Base-by-base conservation (phyloP, 2,113 vertebrate species). In the Tupaia tana region DNA sequence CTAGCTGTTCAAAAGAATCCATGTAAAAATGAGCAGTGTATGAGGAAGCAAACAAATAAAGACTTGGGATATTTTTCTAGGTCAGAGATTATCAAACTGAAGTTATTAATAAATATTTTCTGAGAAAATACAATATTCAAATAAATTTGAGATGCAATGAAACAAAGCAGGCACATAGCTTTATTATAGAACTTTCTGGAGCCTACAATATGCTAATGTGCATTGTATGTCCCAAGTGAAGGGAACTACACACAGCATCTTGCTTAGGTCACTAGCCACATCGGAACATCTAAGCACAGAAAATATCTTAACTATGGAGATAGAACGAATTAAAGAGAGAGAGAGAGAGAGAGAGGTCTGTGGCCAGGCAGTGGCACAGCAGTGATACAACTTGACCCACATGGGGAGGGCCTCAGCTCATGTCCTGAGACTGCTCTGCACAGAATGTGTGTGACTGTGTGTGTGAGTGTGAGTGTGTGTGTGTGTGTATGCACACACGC, bases 71-170 rank as follows among this genome's bases (percentile, higher is more conserved):
- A 64, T 71, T 93, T 91, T 77, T 79, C 43, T 66, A 84, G 81
- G 43, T 80, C 58, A 86, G 52, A 91, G 91, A 52, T 69, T 34
- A 94, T 56, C 71, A 54, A 69, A 90, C 18, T 80, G 43, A 91
- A 18, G 70, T 54, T 64, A 77, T 54, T 66, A 79, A 92, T 31
- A 71, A 22, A 24, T 64, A 54, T 86, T 86, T 86, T 86, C 84
- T 91, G 18, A 86, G 73, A 81, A 67, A 86, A 61, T 63, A 89
- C 95, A 95, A 74, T 9, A 82, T 70, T 75, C 8, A 56, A 94
- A 88, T 79, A 92, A 84, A 74, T 29, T 14, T 84, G 61, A 9
- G 16, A 66, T 81, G 14, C 58, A 84, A 81, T 75, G 56, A 91
- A 82, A 93, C 15, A 58, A 74, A 89, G 43, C 31, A 66, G 67